Conservation (phyloP, 2,888 invertebrate species). For the Drosophila paranaensis region DNA sequence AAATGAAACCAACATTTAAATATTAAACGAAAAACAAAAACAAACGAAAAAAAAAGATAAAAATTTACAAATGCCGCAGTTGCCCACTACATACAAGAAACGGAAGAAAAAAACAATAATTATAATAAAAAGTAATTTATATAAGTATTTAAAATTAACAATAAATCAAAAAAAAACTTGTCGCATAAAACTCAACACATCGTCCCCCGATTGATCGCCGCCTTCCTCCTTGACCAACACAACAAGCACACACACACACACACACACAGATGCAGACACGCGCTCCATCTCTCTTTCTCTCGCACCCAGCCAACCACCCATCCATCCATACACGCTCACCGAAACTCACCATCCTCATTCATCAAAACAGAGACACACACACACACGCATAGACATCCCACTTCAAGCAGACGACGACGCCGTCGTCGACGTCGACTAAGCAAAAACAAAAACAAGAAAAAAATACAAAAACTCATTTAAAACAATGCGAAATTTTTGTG, state of each 20-base stretch:
- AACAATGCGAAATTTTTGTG: conserved; percentile 68
- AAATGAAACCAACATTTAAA: conserved; percentile 69
- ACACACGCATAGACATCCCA: conserved; percentile 28
- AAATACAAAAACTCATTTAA: conserved; percentile 65
- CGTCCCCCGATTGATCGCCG: conserved; percentile 33
- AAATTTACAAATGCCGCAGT: conserved; percentile 80
- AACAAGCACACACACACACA: background rate
- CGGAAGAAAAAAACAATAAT: conserved; percentile 73
- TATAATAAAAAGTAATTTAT: conserved; percentile 78
- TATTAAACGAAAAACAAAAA: conserved; percentile 38
- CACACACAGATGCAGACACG: conserved; percentile 8
- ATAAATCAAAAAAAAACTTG: conserved; percentile 73
- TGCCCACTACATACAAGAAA: conserved; percentile 72
- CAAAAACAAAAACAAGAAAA: conserved; percentile 39
- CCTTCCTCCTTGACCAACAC: conserved; percentile 2
- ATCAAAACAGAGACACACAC: conserved; percentile 18
- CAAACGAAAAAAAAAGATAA: conserved; percentile 26
- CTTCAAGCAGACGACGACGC: conserved; percentile 29
- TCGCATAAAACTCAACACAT: conserved; percentile 58
- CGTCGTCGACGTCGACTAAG: conserved; percentile 28
- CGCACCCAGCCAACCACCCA: background rate
- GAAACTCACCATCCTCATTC: conserved; percentile 11
- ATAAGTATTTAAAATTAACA: conserved; percentile 78
- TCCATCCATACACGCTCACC: conserved; percentile 7
- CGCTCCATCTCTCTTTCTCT: conserved; percentile 24